Evolutionary conservation across 2,797 vertebrate species (phyloP).

Genomic region (Tokudaia tokunoshimensis): DNA sequence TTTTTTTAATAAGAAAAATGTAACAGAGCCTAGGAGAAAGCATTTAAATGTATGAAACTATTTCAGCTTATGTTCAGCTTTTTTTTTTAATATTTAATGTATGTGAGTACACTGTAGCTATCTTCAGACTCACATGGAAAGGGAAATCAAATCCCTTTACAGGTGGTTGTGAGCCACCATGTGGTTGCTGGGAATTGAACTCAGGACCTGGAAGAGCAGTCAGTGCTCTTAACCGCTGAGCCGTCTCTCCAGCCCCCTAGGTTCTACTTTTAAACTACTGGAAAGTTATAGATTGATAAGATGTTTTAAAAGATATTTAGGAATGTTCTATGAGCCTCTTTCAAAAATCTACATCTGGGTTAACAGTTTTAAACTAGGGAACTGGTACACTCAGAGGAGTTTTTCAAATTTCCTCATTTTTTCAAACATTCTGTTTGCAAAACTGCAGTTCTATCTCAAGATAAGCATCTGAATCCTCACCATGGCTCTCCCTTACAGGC

Average conservation of each 20-base stretch:
- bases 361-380: slow-evolving; percentile 41
- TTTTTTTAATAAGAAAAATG: background rate
- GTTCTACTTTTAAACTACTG: background rate
- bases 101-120: background rate
- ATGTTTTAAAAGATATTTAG: background rate
- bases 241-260: background rate
- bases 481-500: background rate
- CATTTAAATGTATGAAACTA: slow-evolving; percentile 16
- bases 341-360: background rate
- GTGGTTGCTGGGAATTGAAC: no score
- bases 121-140: background rate
- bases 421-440: background rate
- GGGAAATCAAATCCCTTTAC: no score
- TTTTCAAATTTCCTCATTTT: background rate
- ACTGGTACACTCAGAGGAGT: background rate
- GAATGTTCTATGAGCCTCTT: background rate
- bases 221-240: no score
- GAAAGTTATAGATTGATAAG: background rate
- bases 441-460: background rate
- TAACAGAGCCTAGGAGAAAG: background rate
- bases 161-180: no score
- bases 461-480: background rate
- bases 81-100: background rate
- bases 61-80: background rate
- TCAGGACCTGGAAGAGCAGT: no score